Evolutionary conservation across 2,113 vertebrate genomes (phyloP), one percentile per base, ranked within the genome.

Genomic region (Gnathonemus echidnorhynchus): DNA sequence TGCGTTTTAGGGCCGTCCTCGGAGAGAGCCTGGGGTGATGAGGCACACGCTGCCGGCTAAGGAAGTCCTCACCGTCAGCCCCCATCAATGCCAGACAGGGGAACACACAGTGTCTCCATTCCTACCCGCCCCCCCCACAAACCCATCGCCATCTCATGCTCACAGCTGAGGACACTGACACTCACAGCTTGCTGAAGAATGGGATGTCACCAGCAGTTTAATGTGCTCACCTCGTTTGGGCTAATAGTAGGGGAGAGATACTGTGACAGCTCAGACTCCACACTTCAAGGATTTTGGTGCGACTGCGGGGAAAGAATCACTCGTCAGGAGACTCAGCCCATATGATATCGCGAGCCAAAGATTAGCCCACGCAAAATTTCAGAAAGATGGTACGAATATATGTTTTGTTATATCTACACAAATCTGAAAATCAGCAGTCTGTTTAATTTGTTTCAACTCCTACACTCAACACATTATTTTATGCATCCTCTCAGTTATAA

Each of bases 101-200:
- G 48, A 49, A 39, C n/a, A 19, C 7, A 11, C 24, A 56, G 9
- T 4, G n/a, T 27, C 31, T 52, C 48, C 87, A 24, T 17, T 56
- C 86, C 56, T 21, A 17, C 27, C 84, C 19, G 3, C 13, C 27
- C 35, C 77, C 19, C 52, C 70, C 84, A 84, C 83, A 87, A 49
- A 52, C 66, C 86, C 86, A 88, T 66, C 9, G 31, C 50, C 15
- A 58, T 89, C 89, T 88, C 80, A 91, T 13, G 48, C 42, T 89
- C 80, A 85, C 88, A n/a, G 52, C 84, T 56, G 27, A 87, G 86
- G 45, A 53, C 6, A 39, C 80, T 52, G 86, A 87, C 48, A 87
- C 83, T 50, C 24, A 50, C 27, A 53, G 35, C 21, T 21, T 85
- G 42, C 83, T 53, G 19, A 27, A 52, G 50, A 39, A 19, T 31